Evolutionary conservation across 2,797 vertebrate genomes (phyloP), one percentile per base, ranked within the genome.

Genomic region (Melanitta fusca): DNA sequence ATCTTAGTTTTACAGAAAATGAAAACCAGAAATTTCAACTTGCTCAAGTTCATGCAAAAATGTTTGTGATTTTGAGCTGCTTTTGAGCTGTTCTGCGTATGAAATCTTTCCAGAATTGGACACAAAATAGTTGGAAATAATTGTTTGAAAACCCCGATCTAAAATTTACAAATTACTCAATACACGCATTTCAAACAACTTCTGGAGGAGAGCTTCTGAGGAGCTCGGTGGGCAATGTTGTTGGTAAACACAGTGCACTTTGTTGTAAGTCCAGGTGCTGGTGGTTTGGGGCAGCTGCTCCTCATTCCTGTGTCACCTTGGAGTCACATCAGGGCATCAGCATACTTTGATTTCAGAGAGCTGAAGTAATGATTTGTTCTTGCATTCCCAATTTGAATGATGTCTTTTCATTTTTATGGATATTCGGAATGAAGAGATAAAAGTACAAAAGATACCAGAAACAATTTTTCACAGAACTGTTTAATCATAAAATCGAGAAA

Each of bases 401-500:
- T 5, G 9, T 58, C 75, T 88, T 8, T 92, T 96, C 62, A 14
- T 85, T 87, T 95, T 60, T 72, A 11, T 90, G 74, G 28, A 72
- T 72, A 3, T 92, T 96, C 83, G 79, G 60, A 95, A 94, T 43
- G 71, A 64, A 80, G 78, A 85, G 85, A 94, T 80, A 85, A 89
- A 96, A 93, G 82, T 54, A 89, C 53, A 60, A 91, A 91, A 93
- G 84, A 82, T 62, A 85, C 71, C 47, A 91, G 72, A 36, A 95
- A 95, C 61, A 86, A 51, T 90, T 94, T 92, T 94, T 96, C 90
- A 91, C 60, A 70, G 88, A 77, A 25, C 65, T 80, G 73, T 93
- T 92, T 89, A 93, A 93, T 93, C 89, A 41, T 73, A 93, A 91
- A 75, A 95, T 94, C n/a, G 5, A 87, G 80, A 93, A 92, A 88